phyloP scores from a whole-genome alignment of 2,888 invertebrate genomes.

The Tethea ocularis region DNA sequence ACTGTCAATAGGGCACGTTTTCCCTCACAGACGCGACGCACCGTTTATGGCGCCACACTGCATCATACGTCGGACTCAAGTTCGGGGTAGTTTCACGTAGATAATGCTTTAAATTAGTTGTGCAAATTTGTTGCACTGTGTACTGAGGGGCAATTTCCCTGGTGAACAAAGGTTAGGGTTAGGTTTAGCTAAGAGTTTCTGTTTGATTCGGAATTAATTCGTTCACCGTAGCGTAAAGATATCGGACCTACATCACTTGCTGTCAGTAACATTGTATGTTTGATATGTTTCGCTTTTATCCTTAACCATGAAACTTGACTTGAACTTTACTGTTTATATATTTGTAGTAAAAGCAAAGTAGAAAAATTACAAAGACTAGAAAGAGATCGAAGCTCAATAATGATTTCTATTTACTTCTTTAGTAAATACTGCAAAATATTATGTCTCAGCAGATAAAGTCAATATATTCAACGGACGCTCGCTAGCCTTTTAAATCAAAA shows the following conservation, averaged over 20 bases:
- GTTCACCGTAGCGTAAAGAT: neutral
- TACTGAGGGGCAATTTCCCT: conserved; percentile 19
- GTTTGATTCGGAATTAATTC: neutral
- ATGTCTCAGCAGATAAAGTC: neutral
- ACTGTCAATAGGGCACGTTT: neutral
- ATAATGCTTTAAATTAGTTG: conserved; percentile 20
- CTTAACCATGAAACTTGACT: neutral
- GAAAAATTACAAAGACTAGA: neutral
- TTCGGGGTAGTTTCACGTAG: conserved; percentile 34
- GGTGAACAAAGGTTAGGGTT: neutral
- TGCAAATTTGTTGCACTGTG: conserved; percentile 29
- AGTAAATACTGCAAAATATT: neutral
- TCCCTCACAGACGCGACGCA: neutral
- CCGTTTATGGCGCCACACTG: conserved; percentile 20
- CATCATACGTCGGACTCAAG: conserved; percentile 33
- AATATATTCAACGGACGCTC: conserved; percentile 1
- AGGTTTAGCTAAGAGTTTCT: neutral
- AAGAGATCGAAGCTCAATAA: neutral
- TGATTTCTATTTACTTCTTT: neutral
- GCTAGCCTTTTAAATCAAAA: conserved; percentile 4
- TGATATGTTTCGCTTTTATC: neutral
- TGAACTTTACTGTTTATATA: neutral
- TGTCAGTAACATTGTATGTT: neutral
- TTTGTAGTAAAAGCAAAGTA: neutral
- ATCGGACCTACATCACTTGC: neutral